Percentiles rank a stretch among this genome's conserved stretches.
These are phyloP conservation scores for Hermetia illucens DNA, from an alignment of 1,140 invertebrate genomes.

Conservation along the genomic window DNA sequence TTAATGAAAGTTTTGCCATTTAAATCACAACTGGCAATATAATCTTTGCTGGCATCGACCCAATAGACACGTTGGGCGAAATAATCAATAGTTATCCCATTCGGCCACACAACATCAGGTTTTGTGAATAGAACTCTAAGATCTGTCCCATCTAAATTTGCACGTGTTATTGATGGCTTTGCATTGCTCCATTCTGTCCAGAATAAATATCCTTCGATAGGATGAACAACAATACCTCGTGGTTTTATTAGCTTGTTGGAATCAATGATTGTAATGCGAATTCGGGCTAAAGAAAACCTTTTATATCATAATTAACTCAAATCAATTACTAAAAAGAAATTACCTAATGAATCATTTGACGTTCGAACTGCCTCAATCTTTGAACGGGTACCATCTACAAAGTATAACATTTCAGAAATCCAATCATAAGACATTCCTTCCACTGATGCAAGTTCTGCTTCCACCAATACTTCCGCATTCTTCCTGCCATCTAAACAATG, in stretches of 20 bases:
- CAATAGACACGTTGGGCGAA: constrained; percentile 71
- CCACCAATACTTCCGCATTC: constrained; percentile 53
- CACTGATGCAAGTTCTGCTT: constrained; percentile 61
- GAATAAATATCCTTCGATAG: constrained; percentile 68
- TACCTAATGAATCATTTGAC: constrained; percentile 1
- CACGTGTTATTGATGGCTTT: constrained; percentile 63
- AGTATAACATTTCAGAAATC: constrained; percentile 85
- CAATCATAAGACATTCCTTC: constrained; percentile 90
- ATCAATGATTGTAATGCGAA: constrained; percentile 64
- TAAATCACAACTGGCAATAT: constrained; percentile 71
- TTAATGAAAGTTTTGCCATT: constrained; percentile 64
- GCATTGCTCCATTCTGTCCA: constrained; percentile 85
- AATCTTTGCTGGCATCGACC: constrained; percentile 74
- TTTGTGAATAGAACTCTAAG: constrained; percentile 52
- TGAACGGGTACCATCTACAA: constrained; percentile 65
- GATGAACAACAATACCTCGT: constrained; percentile 78
- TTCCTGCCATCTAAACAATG: constrained; percentile 58
- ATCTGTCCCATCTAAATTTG: constrained; percentile 72
- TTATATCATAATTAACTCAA: not conserved
- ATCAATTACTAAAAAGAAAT: not conserved
- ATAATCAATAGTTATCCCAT: constrained; percentile 74
- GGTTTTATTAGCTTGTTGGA: constrained; percentile 60
- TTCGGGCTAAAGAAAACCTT: constrained; percentile 40
- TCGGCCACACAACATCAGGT: constrained; percentile 66
- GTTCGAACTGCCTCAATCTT: constrained; percentile 69